A percentile compares a stretch with the other conserved stretches of the same genome.
Evolutionary conservation across 2,797 vertebrate species (phyloP).

Genomic region (Diplodus puntazzo): DNA sequence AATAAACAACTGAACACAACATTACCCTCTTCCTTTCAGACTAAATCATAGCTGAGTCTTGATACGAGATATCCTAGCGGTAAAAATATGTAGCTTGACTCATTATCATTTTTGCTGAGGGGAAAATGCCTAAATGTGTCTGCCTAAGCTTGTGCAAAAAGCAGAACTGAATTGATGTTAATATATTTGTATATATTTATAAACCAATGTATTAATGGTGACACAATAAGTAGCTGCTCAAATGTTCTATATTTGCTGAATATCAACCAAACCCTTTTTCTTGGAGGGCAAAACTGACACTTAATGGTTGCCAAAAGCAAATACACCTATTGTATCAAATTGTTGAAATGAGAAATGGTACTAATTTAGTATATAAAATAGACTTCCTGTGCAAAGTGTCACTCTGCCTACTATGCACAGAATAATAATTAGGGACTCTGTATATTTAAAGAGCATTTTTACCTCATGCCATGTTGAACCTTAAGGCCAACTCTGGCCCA

Average conservation of each 20-base stretch:
- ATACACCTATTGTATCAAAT: too few species aligned
- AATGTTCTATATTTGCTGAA: not conserved
- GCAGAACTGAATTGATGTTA: not conserved
- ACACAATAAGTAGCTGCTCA: not conserved
- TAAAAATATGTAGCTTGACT: not conserved
- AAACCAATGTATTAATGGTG: not conserved
- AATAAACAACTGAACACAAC: conserved; percentile 36
- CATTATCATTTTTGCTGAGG: conserved; percentile 4
- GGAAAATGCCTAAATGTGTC: not conserved
- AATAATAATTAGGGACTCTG: too few species aligned
- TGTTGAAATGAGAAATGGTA: too few species aligned
- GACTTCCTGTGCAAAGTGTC: too few species aligned
- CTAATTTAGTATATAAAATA: too few species aligned
- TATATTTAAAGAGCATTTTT: too few species aligned
- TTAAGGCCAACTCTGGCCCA: too few species aligned
- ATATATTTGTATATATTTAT: not conserved
- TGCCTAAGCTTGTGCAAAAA: not conserved
- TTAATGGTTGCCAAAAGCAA: too few species aligned
- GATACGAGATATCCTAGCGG: not conserved
- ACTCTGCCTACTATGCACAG: too few species aligned
- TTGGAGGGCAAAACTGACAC: too few species aligned
- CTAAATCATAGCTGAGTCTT: not conserved
- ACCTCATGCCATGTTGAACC: too few species aligned
- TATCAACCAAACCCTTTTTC: too few species aligned
- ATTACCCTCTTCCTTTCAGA: not conserved